Evolutionary conservation across 2,888 invertebrate genomes (phyloP).

Genomic region (Hirtodrosophila histrioides): DNA sequence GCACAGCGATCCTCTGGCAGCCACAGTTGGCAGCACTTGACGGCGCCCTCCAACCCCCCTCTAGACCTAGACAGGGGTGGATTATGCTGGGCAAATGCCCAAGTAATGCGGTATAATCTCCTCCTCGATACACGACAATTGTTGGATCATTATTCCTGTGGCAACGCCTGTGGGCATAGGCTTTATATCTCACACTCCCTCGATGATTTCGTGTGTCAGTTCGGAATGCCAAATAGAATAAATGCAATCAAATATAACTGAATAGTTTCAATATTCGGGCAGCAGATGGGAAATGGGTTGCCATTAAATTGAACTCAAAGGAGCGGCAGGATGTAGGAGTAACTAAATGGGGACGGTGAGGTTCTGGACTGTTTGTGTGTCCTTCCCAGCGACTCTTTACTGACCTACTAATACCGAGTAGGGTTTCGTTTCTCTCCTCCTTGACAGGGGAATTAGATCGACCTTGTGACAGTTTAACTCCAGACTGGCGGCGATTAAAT

Average conservation of each 20-base stretch:
- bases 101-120: conserved; percentile 48
- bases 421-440: no score
- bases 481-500: no score
- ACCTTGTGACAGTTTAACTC: no score
- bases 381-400: no score
- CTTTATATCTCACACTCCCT: neutral
- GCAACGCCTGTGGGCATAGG: neutral
- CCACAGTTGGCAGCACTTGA: conserved; percentile 16
- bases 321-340: neutral
- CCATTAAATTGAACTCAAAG: no score
- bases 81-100: conserved; percentile 49
- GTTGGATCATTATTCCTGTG: neutral
- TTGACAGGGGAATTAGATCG: no score
- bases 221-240: conserved; percentile 30
- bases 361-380: no score
- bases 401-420: no score
- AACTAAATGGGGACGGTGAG: no score
- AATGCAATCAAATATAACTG: conserved; percentile 36
- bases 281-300: neutral
- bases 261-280: conserved; percentile 25
- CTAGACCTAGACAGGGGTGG: neutral
- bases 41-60: neutral
- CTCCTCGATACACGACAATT: conserved; percentile 1
- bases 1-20: neutral
- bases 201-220: neutral